Percentiles rank a stretch among this genome's conserved stretches.
These are phyloP conservation scores for Standfussiana lucernea DNA, from an alignment of 2,888 invertebrate species.

Conservation along the genomic window DNA sequence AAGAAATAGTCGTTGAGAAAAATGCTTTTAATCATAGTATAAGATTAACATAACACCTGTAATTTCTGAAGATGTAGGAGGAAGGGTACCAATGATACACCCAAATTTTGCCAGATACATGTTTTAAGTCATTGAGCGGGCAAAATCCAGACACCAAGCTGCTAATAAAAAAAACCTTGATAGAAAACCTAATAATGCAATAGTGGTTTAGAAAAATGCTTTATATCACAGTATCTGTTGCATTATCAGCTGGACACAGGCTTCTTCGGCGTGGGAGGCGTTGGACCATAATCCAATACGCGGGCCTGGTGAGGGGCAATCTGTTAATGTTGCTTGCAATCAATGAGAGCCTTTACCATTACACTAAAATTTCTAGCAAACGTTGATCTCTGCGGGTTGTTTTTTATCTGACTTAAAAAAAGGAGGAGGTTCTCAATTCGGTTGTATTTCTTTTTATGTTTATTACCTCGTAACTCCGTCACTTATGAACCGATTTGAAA, in stretches of 20 bases:
- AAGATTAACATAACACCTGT: background rate
- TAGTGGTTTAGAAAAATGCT: background rate
- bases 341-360: background rate
- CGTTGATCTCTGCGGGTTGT: background rate
- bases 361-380: background rate
- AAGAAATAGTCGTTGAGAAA: background rate
- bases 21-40: background rate
- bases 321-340: background rate
- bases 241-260: too few relatives aligned
- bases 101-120: background rate
- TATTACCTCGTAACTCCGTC: too few relatives aligned
- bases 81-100: background rate
- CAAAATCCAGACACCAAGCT: background rate
- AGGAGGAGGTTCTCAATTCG: too few relatives aligned
- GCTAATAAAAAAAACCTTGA: background rate
- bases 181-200: background rate
- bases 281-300: background rate
- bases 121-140: background rate
- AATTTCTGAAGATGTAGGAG: background rate
- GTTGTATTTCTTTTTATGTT: too few relatives aligned
- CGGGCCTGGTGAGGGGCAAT: background rate
- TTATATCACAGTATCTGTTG: background rate
- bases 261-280: accelerated
- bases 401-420: too few relatives aligned
- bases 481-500: too few relatives aligned